Conservation (phyloP, 1,140 invertebrate genomes). For the Tribolium madens region DNA sequence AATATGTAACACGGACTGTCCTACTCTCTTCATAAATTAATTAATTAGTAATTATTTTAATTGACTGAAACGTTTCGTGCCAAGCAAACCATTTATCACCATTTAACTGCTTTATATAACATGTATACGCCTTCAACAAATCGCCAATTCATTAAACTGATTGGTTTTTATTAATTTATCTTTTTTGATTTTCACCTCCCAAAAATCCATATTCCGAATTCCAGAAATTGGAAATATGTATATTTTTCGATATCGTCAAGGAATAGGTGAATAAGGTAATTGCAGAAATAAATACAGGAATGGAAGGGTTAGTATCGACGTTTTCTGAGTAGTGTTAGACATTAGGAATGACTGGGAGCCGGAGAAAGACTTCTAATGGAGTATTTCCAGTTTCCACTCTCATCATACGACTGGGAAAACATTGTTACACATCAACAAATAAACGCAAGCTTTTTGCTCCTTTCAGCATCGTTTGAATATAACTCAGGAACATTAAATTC, state of each 20-base stretch:
- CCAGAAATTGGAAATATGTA: neutral
- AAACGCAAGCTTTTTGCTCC: slow-evolving; percentile 2
- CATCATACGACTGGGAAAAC: slow-evolving; percentile 18
- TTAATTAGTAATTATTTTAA: slow-evolving; percentile 33
- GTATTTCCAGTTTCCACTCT: neutral
- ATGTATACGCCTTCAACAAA: slow-evolving; percentile 31
- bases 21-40: slow-evolving; percentile 9
- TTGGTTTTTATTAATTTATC: slow-evolving; percentile 24
- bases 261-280: slow-evolving; percentile 15
- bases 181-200: neutral
- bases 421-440: slow-evolving; percentile 29
- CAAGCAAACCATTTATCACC: slow-evolving; percentile 13
- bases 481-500: slow-evolving; percentile 16
- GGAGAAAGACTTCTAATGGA: slow-evolving; percentile 18
- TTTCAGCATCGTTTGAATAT: slow-evolving; percentile 9
- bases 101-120: slow-evolving; percentile 26
- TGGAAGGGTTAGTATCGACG: slow-evolving; percentile 11
- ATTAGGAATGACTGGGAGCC: slow-evolving; percentile 2
- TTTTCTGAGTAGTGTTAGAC: slow-evolving; percentile 6
- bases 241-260: neutral
- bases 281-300: neutral
- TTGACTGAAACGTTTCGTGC: slow-evolving; percentile 14
- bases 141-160: slow-evolving; percentile 28
- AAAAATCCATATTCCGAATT: neutral
- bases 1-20: neutral